Evolutionary conservation across 2,888 invertebrate species (phyloP).

Genomic region (Gari tellinella): DNA sequence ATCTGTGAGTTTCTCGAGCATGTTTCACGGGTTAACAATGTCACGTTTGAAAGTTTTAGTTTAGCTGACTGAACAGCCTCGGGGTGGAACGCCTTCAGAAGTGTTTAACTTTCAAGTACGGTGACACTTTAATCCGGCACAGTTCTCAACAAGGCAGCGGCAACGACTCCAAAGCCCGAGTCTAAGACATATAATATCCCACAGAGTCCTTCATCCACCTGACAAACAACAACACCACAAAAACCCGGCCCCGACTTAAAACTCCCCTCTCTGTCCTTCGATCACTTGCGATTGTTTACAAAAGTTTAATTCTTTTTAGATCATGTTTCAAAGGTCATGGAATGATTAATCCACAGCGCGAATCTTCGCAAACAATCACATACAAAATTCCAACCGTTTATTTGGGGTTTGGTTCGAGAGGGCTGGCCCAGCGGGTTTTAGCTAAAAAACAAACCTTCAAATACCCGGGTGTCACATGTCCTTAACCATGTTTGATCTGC

Average conservation of each 20-base stretch:
- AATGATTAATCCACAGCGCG: slow-evolving; percentile 21
- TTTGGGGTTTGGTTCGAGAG: too few species aligned
- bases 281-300: slow-evolving; percentile 33
- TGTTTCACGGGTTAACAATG: too few species aligned
- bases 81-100: too few species aligned
- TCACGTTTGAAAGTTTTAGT: too few species aligned
- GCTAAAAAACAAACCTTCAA: slow-evolving; percentile 28
- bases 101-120: too few species aligned
- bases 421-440: background rate
- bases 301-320: slow-evolving; percentile 26
- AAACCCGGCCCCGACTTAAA: background rate
- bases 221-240: background rate
- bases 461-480: slow-evolving; percentile 37
- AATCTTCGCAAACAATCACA: background rate
- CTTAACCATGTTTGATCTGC: slow-evolving; percentile 29
- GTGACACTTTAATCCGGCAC: too few species aligned
- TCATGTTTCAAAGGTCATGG: slow-evolving; percentile 31
- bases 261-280: slow-evolving; percentile 1
- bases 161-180: too few species aligned
- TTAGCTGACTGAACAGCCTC: too few species aligned
- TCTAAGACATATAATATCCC: background rate
- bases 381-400: too few species aligned
- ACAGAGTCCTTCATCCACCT: background rate
- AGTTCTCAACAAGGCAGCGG: too few species aligned
- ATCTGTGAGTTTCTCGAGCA: background rate